Conservation (phyloP, 1,140 invertebrate genomes). For the Drosophila sp. region DNA sequence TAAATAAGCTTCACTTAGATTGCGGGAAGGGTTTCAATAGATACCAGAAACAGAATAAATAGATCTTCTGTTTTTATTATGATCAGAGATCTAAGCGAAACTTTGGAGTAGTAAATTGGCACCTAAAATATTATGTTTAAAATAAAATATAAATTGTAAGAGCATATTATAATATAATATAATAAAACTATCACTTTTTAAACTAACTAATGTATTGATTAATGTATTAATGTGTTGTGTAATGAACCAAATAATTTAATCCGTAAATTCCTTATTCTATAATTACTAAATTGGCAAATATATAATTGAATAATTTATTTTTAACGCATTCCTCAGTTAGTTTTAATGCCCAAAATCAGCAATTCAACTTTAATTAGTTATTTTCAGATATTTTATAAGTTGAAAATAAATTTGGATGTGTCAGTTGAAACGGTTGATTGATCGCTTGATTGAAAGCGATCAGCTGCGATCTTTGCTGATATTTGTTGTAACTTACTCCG, state of each 20-base stretch:
- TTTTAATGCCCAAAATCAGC: slow-evolving; percentile 12
- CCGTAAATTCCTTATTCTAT: slow-evolving; percentile 4
- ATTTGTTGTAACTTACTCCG: slow-evolving; percentile 18
- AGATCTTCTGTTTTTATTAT: not conserved
- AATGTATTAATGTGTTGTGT: too few relatives aligned
- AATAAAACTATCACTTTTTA: too few relatives aligned
- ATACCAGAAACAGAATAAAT: not conserved
- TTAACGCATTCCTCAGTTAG: slow-evolving; percentile 3
- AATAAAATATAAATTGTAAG: too few relatives aligned
- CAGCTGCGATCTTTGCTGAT: slow-evolving; percentile 34
- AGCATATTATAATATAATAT: too few relatives aligned
- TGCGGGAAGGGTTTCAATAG: not conserved
- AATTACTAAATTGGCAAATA: slow-evolving; percentile 27
- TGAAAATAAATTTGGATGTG: slow-evolving; percentile 12
- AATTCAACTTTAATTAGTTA: slow-evolving; percentile 25
- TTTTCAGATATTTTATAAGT: slow-evolving; percentile 12
- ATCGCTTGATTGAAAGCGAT: slow-evolving; percentile 45
- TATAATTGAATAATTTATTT: slow-evolving; percentile 12
- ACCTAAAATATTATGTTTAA: too few relatives aligned
- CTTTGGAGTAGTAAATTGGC: too few relatives aligned
- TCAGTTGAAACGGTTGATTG: not conserved
- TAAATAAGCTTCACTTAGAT: slow-evolving; percentile 8
- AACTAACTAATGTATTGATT: too few relatives aligned
- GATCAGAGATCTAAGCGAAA: too few relatives aligned
- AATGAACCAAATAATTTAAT: not conserved